Conservation (phyloP, 2,113 vertebrate genomes). For the Mungos mungo region DNA sequence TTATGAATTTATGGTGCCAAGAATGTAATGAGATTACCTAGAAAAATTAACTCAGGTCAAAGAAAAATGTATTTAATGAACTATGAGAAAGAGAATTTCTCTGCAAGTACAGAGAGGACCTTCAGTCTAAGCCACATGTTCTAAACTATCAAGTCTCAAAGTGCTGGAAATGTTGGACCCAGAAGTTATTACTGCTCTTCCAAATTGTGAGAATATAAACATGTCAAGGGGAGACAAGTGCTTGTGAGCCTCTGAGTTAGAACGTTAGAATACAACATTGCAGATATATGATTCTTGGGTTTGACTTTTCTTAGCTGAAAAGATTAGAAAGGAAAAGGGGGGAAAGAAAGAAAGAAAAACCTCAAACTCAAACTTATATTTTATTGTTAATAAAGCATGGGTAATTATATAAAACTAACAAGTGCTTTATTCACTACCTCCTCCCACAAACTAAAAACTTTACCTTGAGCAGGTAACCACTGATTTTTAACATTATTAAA, state of each 20-base stretch:
- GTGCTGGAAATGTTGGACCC: background rate
- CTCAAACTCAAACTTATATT: slow-evolving; percentile 18
- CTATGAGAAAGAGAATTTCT: background rate
- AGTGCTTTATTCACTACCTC: background rate
- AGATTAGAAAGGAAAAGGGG: background rate
- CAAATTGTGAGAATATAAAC: background rate
- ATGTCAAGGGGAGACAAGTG: background rate
- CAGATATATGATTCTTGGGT: background rate
- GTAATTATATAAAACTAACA: background rate
- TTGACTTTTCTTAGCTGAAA: background rate
- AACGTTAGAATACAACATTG: background rate
- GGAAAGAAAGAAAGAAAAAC: background rate
- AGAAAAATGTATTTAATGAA: slow-evolving; percentile 23
- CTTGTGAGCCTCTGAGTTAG: background rate
- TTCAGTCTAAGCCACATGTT: background rate
- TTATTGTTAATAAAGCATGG: background rate
- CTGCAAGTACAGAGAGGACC: background rate
- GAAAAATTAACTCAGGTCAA: background rate
- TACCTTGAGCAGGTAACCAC: background rate
- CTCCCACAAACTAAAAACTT: background rate
- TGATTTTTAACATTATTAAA: background rate
- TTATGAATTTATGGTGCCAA: background rate
- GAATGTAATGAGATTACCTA: background rate
- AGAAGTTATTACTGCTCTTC: background rate
- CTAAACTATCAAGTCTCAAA: background rate